phyloP scores from a whole-genome alignment of 2,888 invertebrate species.

The Pollenia griseotomentosa region DNA sequence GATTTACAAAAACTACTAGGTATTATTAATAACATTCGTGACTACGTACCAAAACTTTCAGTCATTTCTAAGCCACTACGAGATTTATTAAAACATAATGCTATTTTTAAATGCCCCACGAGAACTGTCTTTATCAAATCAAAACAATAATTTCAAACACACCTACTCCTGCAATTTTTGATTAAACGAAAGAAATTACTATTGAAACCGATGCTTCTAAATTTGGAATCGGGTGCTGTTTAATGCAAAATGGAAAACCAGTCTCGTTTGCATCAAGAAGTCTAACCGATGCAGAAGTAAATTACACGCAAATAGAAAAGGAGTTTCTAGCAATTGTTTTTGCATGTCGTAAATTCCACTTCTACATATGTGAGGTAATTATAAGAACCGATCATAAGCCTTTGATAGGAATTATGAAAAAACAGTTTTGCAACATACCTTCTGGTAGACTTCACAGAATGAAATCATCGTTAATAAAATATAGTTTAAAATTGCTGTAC shows the following conservation, averaged over 20 bases:
- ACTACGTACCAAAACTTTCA: slow-evolving; percentile 74
- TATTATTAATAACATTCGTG: slow-evolving; percentile 73
- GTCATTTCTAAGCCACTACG: slow-evolving; percentile 64
- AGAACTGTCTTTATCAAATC: slow-evolving; percentile 49
- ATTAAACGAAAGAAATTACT: slow-evolving; percentile 45
- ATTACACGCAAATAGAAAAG: slow-evolving; percentile 82
- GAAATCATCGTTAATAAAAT: slow-evolving; percentile 76
- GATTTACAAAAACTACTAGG: slow-evolving; percentile 57
- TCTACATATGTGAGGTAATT: slow-evolving; percentile 75
- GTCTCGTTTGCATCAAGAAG: slow-evolving; percentile 61
- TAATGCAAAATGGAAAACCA: slow-evolving; percentile 78
- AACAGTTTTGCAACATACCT: slow-evolving; percentile 75
- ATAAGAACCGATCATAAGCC: slow-evolving; percentile 78
- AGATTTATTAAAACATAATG: slow-evolving; percentile 57
- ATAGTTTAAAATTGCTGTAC: slow-evolving; percentile 64
- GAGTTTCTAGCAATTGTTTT: slow-evolving; percentile 79
- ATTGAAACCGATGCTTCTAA: too few species aligned
- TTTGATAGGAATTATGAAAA: slow-evolving; percentile 77
- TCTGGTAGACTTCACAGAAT: slow-evolving; percentile 76
- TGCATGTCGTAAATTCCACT: slow-evolving; percentile 80
- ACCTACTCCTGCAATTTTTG: background rate
- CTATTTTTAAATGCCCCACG: slow-evolving; percentile 66
- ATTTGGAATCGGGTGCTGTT: slow-evolving; percentile 69
- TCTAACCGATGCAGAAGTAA: slow-evolving; percentile 70
- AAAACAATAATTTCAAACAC: background rate